Percentiles rank a stretch among this genome's conserved stretches.
Conservation (phyloP, 2,113 vertebrate genomes). For the Bagarius yarrelli region DNA sequence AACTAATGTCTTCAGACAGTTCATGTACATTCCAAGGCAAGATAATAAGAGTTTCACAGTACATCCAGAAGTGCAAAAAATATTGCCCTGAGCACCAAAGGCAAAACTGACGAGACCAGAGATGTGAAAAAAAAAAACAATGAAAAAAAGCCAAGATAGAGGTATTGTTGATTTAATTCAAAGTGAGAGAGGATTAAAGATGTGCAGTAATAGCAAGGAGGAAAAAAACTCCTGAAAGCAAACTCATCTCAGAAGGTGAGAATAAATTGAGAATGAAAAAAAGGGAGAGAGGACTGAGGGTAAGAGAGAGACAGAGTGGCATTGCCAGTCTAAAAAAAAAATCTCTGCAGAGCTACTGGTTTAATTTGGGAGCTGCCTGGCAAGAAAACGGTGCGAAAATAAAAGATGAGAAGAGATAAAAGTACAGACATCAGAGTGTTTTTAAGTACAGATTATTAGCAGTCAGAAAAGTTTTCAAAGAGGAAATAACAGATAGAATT, state of each 20-base stretch:
- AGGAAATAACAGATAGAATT: not conserved
- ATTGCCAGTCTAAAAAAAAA: conserved; percentile 10
- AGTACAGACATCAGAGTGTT: no score
- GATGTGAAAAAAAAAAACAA: not conserved
- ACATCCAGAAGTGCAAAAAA: not conserved
- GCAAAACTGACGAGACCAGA: not conserved
- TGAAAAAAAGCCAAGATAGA: not conserved
- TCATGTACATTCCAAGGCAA: not conserved
- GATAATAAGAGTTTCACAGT: conserved; percentile 6
- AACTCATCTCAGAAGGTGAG: not conserved
- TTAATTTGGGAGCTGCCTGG: not conserved
- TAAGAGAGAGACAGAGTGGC: not conserved
- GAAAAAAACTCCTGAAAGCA: not conserved
- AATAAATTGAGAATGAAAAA: not conserved
- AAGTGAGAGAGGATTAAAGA: not conserved
- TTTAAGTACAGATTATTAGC: not conserved
- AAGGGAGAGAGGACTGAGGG: not conserved
- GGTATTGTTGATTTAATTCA: not conserved
- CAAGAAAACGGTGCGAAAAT: not conserved
- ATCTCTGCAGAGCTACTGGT: not conserved
- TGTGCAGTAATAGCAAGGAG: not conserved
- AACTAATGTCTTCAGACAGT: not conserved
- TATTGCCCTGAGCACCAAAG: not conserved
- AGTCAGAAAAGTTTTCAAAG: not conserved
- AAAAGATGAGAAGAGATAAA: not conserved